Evolutionary conservation across 2,113 vertebrate species (phyloP), one percentile per base, ranked within the genome.

Genomic region (Rhizomys pruinosus): DNA sequence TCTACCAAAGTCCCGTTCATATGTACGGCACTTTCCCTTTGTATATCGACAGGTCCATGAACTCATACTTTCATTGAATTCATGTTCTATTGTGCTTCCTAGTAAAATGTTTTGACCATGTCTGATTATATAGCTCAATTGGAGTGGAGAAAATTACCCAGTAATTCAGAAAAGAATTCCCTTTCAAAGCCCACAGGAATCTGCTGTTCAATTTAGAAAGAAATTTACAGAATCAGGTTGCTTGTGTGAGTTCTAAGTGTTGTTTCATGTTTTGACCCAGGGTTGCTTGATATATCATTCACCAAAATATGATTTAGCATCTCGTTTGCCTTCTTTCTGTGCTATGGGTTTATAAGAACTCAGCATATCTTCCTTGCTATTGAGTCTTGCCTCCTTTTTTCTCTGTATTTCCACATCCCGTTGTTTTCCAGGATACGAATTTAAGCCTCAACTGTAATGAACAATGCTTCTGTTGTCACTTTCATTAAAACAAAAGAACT

Each of bases 161-260:
- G 90, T 97, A 97, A 97, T 98, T 98, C 97, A 96, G 92, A 87
- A 96, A 96, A 93, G 94, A 97, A 96, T 93, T 97, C 94, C 91
- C 39, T 96, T 96, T 96, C 1, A 39, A 96, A 97, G 57, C 39
- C 92, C 95, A 81, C 72, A 97, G 97, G 92, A 97, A 97, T 78
- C 57, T 95, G 64, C 74, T 97, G 90, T 97, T 97, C 95, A 97
- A 61, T 97, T 98, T 95, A 91, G 96, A 96, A 96, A 77, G 96
- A 94, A 95, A 95, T 97, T 97, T 95, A 94, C 71, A 96, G 95
- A 96, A 95, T 84, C 88, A 90, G 79, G 59, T 95, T 97, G 87
- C 97, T 97, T 98, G 89, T 97, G 79, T 95, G 94, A 92, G 93
- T 91, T 96, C 55, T 93, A 96, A 97, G 93, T 89, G 87, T 88